Evolutionary conservation across 2,888 invertebrate species (phyloP).

Genomic region (Cephus runcator): DNA sequence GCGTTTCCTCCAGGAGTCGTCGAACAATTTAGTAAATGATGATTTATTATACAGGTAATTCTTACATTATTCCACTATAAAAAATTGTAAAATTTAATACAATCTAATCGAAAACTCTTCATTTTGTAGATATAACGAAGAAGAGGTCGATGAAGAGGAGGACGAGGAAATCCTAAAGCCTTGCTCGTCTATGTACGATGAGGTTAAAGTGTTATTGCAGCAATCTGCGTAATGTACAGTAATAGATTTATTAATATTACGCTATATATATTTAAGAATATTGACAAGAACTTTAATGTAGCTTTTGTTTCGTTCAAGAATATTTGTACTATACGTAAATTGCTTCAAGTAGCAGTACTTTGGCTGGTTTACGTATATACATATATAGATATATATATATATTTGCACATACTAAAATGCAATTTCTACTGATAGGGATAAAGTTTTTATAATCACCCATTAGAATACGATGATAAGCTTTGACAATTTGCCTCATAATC

Average conservation of each 20-base stretch:
- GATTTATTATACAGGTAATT: conserved; percentile 54
- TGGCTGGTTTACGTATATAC: not conserved
- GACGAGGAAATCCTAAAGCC: conserved; percentile 58
- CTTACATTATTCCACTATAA: not conserved
- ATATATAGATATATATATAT: conserved; percentile 27
- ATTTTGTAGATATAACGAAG: conserved; percentile 49
- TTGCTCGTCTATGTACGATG: conserved; percentile 67
- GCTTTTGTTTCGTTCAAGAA: not conserved
- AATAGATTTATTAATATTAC: not conserved
- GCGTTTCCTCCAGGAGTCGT: conserved; percentile 42
- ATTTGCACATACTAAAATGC: conserved; percentile 5
- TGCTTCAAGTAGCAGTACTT: not conserved
- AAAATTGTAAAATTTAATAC: not conserved
- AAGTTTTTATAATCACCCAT: conserved; percentile 16
- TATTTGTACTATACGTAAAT: not conserved
- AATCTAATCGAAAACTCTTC: not conserved
- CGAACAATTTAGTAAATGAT: conserved; percentile 44
- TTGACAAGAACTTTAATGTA: not conserved
- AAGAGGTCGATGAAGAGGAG: conserved; percentile 53
- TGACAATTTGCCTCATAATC: conserved; percentile 58
- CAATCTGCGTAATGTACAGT: conserved; percentile 50
- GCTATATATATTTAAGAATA: not conserved
- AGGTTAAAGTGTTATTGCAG: conserved; percentile 69
- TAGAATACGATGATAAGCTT: conserved; percentile 6
- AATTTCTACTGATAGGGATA: not conserved